Conservation (phyloP, 2,797 vertebrate species). For the Pygocentrus nattereri region DNA sequence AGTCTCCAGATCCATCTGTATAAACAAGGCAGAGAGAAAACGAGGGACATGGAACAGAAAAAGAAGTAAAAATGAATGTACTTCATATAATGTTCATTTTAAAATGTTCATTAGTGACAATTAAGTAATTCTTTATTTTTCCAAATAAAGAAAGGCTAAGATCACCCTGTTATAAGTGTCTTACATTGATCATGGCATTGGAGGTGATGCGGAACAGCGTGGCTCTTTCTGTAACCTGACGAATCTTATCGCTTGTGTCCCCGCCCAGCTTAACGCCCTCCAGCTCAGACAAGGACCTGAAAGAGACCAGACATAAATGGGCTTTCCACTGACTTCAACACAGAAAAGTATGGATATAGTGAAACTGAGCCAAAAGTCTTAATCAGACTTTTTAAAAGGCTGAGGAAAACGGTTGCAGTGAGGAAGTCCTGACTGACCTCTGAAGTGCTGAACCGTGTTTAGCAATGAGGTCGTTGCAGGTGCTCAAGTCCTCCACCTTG, state of each 20-base stretch:
- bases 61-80: too few species aligned
- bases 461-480: conserved; percentile 96
- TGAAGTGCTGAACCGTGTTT: conserved; percentile 97
- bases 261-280: conserved; percentile 85
- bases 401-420: background rate
- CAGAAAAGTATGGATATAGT: too few species aligned
- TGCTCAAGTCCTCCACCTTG: conserved; percentile 95
- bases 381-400: background rate
- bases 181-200: conserved; percentile 98
- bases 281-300: conserved; percentile 93
- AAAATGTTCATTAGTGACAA: too few species aligned
- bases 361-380: too few species aligned
- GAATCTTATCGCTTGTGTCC: conserved; percentile 91
- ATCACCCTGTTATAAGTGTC: conserved; percentile 42
- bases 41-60: too few species aligned
- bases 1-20: too few species aligned
- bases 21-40: too few species aligned
- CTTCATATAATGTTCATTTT: too few species aligned
- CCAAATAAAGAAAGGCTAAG: background rate
- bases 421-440: conserved; percentile 71
- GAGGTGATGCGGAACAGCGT: conserved; percentile 97
- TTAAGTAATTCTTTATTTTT: too few species aligned
- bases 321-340: too few species aligned
- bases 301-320: conserved; percentile 56
- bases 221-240: conserved; percentile 94